A percentile compares a stretch with the other conserved stretches of the same genome.
phyloP scores from a whole-genome alignment of 2,888 invertebrate species.

The Maniola hyperantus region DNA sequence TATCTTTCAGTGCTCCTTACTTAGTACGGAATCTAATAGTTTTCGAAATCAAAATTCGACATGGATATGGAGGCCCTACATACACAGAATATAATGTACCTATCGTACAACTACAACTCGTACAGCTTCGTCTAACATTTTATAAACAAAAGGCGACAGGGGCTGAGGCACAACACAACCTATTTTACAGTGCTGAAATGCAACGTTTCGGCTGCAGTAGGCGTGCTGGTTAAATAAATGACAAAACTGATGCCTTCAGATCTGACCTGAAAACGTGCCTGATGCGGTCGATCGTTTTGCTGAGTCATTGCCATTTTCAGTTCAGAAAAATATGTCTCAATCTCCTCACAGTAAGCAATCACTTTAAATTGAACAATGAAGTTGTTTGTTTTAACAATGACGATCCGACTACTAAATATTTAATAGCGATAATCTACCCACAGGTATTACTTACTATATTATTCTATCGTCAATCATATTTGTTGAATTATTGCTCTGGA shows the following conservation, averaged over 20 bases:
- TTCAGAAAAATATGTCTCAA: not conserved
- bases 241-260: no score
- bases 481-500: constrained; percentile 8
- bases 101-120: no score
- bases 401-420: constrained; percentile 39
- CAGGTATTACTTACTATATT: not conserved
- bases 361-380: constrained; percentile 1
- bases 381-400: constrained; percentile 32
- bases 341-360: not conserved
- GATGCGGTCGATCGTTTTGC: not conserved
- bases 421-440: constrained; percentile 30
- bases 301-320: not conserved
- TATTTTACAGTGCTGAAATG: no score
- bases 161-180: no score
- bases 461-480: not conserved
- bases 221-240: no score
- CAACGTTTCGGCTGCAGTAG: no score
- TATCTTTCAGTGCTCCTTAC: not conserved
- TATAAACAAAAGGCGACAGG: no score
- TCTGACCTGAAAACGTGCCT: no score
- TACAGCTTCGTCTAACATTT: no score
- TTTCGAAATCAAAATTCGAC: not conserved
- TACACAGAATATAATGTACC: no score
- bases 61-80: no score
- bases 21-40: not conserved